These are phyloP conservation scores for Chymomyza caudatula DNA, from an alignment of 2,888 invertebrate species.

Conservation along the genomic window DNA sequence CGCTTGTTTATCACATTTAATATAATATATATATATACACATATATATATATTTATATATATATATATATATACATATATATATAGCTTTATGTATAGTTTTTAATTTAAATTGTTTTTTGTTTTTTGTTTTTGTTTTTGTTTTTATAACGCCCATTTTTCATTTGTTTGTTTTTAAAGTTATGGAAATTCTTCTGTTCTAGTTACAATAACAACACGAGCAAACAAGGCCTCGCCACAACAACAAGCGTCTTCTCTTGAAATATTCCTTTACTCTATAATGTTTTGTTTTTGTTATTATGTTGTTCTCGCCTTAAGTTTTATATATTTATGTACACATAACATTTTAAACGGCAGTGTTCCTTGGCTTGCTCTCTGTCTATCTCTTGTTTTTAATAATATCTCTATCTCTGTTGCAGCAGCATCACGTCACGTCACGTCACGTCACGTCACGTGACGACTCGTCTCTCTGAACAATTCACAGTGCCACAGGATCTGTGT, in stretches of 20 bases:
- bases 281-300: constrained; percentile 17
- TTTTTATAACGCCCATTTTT: constrained; percentile 37
- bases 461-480: not conserved
- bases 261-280: constrained; percentile 11
- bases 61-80: constrained; percentile 11
- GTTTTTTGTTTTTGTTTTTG: constrained; percentile 19
- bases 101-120: constrained; percentile 36
- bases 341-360: not conserved
- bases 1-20: constrained; percentile 72
- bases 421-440: no score
- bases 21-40: constrained; percentile 54
- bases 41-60: constrained; percentile 18
- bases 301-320: constrained; percentile 35
- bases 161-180: constrained; percentile 2
- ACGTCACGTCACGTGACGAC: no score
- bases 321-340: not conserved
- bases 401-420: no score
- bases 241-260: constrained; percentile 24
- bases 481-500: not conserved
- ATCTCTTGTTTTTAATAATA: not conserved
- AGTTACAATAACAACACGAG: not conserved
- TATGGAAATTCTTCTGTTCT: constrained; percentile 11
- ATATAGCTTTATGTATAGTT: not conserved
- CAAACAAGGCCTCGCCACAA: constrained; percentile 3
- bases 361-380: not conserved